Base-by-base conservation (phyloP, 2,113 vertebrate species). In the Mesitornis unicolor region DNA sequence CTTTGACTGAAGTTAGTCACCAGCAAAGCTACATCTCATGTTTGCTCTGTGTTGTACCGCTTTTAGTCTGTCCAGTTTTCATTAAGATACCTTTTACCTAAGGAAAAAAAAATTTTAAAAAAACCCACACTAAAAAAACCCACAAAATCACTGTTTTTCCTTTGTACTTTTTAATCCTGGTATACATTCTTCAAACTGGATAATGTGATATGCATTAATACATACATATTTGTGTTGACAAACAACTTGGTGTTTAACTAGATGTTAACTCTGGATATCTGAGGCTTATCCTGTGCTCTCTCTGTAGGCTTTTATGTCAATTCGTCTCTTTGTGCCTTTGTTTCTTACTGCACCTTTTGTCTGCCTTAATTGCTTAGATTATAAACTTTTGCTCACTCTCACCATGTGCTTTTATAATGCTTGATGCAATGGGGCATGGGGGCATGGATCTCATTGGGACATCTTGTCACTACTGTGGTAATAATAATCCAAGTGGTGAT, bases 301-400 rank as follows among this genome's bases (percentile, higher is more conserved):
- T 40, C 24, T 0, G 0, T 48, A 82, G 64, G 47, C 24, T 85
- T 54, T 54, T 35, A 42, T 42, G 70, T 78, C 42, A 19, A 48
- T 35, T 75, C 40, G 35, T 92, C 70, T 80, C 78, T 88, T 89
- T 67, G 87, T 78, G 74, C 54, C 57, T 84, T 71, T 5, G 20
- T 64, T 78, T 50, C 91, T 86, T 16, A 4, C 86, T 94, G 59
- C 84, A 93, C 53, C 86, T 93, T 96, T 96, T 95, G 86, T 93
- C 65, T 93, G 71, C 70, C 24, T 89, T 87, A 78, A 89, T 63
- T 86, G 36, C 64, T 73, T 57, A 36, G 4, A 57, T 88, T 89
- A 45, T 60, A 95, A 97, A 94, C 59, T 96, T 94, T 91, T 79
- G 76, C 57, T 91, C 65, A 25, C 48, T 76, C 81, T 60, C 77